A percentile compares a stretch with the other conserved stretches of the same genome.
These are phyloP conservation scores for Oxygymnocypris stewartii DNA, from an alignment of 2,113 vertebrate species.

Conservation along the genomic window DNA sequence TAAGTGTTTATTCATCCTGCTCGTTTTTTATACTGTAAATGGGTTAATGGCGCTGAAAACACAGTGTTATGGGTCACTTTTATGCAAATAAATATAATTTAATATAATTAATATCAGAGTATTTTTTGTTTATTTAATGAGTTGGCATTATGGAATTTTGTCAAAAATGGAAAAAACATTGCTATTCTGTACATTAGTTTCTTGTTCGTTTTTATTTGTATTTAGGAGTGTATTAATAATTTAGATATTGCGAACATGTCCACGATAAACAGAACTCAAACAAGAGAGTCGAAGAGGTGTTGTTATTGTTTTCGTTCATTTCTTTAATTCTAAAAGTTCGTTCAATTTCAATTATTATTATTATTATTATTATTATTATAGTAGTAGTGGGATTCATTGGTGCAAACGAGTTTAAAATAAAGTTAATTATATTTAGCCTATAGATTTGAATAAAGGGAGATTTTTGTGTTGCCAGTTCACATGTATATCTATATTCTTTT, in stretches of 20 bases:
- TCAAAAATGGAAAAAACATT: too few relatives aligned
- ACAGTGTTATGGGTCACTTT: constrained; percentile 82
- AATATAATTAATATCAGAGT: constrained; percentile 55
- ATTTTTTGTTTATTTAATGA: constrained; percentile 34
- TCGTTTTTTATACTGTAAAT: constrained; percentile 70
- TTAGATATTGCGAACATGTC: background rate
- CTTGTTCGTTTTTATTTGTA: background rate
- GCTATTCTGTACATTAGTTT: constrained; percentile 2
- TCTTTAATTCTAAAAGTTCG: background rate
- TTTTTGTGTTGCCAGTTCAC: background rate
- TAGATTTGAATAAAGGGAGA: background rate
- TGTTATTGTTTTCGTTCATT: background rate
- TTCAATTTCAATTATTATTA: background rate
- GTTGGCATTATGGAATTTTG: background rate
- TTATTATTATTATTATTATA: background rate
- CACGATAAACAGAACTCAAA: background rate
- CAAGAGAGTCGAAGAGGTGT: background rate
- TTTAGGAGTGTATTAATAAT: background rate
- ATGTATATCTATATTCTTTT: background rate
- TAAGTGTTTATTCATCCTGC: constrained; percentile 55
- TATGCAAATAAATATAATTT: constrained; percentile 82
- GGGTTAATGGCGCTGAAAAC: constrained; percentile 71
- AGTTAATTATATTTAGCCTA: background rate
- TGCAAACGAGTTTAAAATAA: background rate
- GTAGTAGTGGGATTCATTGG: background rate